Evolutionary conservation across 2,888 invertebrate genomes (phyloP), one percentile per base, ranked within the genome.

Genomic region (Galeruca laticollis): DNA sequence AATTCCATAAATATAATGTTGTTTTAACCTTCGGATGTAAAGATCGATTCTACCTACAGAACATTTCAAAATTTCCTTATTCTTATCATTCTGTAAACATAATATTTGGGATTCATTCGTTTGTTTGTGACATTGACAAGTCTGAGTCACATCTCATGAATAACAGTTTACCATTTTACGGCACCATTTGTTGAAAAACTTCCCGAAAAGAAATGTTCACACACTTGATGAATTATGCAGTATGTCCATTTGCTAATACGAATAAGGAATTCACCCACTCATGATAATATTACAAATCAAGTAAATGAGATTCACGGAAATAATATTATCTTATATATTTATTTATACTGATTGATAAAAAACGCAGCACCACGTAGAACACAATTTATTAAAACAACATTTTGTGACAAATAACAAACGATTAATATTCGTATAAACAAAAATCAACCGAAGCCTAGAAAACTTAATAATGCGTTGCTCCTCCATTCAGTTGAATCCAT

Each of bases 221-320:
- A 54, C 54, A 54, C 54, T 33, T 31, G 8, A 31, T 54, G 54
- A 54, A 54, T 54, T 31, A 54, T 54, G 54, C 54, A 54, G n/a
- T 8, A 54, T 21, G 13, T 51, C 10, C 21, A 51, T 21, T 13
- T 18, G 49, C 20, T 20, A 21, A 11, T 20, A 18, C 51, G 21
- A 21, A 51, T 51, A 21, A 21, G 20, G 10, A 51, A 18, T 51
- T 21, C 8, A 51, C 13, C 20, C 21, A 10, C 2, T 20, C 51
- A 51, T 51, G 51, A 51, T 11, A 11, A 10, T 51, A 21, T 51
- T 51, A 21, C 21, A 13, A 51, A 51, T 15, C 18, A 10, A 49
- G 49, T 18, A 35, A 13, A 37, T 11, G 11, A 11, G 13, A 37
- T 37, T 37, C 10, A 13, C 37, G 2, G n/a, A 40, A 40, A n/a